A percentile compares a stretch with the other conserved stretches of the same genome.
Conservation (phyloP, 2,888 invertebrate genomes). For the Archaeoteleia sp. region DNA sequence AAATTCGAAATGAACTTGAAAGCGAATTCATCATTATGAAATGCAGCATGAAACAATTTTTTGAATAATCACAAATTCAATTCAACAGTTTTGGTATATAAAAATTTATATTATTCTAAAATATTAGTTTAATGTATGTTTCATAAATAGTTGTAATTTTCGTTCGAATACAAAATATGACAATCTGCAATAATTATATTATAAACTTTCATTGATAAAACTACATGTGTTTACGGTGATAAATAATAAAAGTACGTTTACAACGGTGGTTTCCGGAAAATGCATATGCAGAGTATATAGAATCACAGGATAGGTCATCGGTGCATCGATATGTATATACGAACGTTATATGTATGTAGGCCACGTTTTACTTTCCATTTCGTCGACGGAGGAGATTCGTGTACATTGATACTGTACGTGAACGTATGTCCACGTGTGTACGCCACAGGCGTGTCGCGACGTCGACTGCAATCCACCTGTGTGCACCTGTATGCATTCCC, state of each 20-base stretch:
- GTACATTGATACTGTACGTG: conserved; percentile 47
- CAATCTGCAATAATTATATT: no score
- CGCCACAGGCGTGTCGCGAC: conserved; percentile 44
- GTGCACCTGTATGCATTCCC: conserved; percentile 37
- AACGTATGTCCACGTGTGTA: conserved; percentile 46
- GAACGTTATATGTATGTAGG: conserved; percentile 41
- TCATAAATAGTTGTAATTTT: no score
- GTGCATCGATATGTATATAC: conserved; percentile 25
- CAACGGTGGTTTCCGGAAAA: conserved; percentile 11
- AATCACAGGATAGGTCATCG: conserved; percentile 31
- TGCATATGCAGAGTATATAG: conserved; percentile 9
- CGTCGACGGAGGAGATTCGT: conserved; percentile 50
- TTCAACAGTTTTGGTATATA: no score
- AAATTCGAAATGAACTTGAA: no score
- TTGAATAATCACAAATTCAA: no score
- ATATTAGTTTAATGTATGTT: no score
- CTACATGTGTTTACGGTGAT: no score
- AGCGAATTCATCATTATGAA: no score
- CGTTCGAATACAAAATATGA: no score
- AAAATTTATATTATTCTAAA: no score
- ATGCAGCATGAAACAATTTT: no score
- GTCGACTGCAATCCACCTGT: conserved; percentile 42
- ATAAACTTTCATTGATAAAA: no score
- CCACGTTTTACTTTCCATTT: conserved; percentile 52
- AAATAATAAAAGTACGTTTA: neutral